phyloP scores from a whole-genome alignment of 2,888 invertebrate species.

The Drosophila setosimentum region DNA sequence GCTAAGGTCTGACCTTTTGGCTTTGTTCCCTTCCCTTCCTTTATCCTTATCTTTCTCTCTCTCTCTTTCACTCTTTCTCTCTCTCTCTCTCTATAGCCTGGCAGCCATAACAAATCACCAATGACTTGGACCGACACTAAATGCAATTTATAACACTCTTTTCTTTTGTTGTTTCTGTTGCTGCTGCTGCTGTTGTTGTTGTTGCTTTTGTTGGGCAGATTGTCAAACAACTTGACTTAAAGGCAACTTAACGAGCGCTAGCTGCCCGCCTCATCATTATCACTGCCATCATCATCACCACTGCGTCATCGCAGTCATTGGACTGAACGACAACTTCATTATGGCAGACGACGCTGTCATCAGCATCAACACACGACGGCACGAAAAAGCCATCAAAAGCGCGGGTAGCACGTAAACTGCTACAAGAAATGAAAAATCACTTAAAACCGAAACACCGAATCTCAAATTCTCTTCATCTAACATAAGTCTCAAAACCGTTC shows the following conservation, averaged over 20 bases:
- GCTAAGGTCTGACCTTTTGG: constrained; percentile 53
- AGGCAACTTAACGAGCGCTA: constrained; percentile 74
- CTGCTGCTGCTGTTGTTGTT: not conserved
- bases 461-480: constrained; percentile 14
- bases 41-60: not conserved
- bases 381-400: constrained; percentile 73
- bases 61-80: not conserved
- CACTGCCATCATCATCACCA: constrained; percentile 8
- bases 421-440: constrained; percentile 47
- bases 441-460: constrained; percentile 9
- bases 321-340: constrained; percentile 74
- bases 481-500: not conserved
- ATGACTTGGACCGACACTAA: constrained; percentile 76
- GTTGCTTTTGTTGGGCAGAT: constrained; percentile 48
- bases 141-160: constrained; percentile 79
- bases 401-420: constrained; percentile 62
- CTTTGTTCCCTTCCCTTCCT: not conserved
- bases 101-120: constrained; percentile 77
- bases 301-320: constrained; percentile 41
- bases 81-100: constrained; percentile 22
- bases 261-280: constrained; percentile 38
- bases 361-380: constrained; percentile 61
- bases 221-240: constrained; percentile 78
- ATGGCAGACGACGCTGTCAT: constrained; percentile 65
- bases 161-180: constrained; percentile 7